These are phyloP conservation scores for Hucho hucho DNA, from an alignment of 2,113 vertebrate species.

Conservation along the genomic window DNA sequence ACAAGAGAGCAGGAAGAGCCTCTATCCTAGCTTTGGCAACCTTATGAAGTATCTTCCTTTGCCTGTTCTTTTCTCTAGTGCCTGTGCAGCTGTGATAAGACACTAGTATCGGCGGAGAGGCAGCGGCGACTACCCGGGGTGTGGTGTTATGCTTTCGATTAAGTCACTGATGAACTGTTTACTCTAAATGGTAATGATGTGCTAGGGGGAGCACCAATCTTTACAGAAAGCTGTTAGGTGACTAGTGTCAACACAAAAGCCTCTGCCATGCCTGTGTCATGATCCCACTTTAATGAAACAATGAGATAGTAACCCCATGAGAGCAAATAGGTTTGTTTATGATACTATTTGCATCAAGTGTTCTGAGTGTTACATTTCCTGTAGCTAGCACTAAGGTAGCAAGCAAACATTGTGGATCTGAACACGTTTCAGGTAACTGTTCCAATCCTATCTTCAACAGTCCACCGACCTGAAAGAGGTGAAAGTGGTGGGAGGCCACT, in stretches of 20 bases:
- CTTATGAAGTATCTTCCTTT: slow-evolving; percentile 40
- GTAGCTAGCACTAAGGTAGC: no score
- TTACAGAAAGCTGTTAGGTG: slow-evolving; percentile 43
- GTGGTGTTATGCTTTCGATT: slow-evolving; percentile 39
- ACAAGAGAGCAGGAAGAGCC: slow-evolving; percentile 37
- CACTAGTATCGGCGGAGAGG: slow-evolving; percentile 40
- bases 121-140: slow-evolving; percentile 45
- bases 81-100: slow-evolving; percentile 50
- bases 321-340: no score
- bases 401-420: no score
- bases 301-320: no score
- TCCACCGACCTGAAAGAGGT: no score
- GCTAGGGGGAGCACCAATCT: not conserved
- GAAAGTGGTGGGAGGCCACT: no score
- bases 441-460: no score
- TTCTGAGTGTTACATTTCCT: not conserved
- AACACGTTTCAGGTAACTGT: no score
- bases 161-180: slow-evolving; percentile 46
- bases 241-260: slow-evolving; percentile 32
- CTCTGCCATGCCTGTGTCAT: no score
- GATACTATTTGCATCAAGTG: no score
- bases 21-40: not conserved
- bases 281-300: not conserved
- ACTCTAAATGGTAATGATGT: slow-evolving; percentile 32
- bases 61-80: slow-evolving; percentile 38